Evolutionary conservation across 2,113 vertebrate genomes (phyloP).

Genomic region (Dendrocopos noguchii): DNA sequence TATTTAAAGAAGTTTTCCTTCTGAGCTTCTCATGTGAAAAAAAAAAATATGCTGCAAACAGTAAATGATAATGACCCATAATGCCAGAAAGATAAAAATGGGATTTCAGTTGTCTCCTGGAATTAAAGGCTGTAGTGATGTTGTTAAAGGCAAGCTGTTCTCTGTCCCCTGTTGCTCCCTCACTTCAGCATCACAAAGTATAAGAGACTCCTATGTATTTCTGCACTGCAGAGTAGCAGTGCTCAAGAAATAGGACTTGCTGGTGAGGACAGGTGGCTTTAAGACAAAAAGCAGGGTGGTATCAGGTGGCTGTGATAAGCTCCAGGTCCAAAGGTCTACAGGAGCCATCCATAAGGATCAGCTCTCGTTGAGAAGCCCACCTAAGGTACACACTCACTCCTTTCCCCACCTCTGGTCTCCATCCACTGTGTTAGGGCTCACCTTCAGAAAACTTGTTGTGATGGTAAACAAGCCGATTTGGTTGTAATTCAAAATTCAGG

Average conservation of each 20-base stretch:
- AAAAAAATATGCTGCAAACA: not conserved
- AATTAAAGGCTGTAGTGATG: not conserved
- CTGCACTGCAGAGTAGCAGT: not conserved
- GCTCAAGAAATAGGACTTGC: not conserved
- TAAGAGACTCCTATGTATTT: not conserved
- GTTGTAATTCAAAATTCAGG: not conserved
- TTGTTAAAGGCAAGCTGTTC: slow-evolving; percentile 20
- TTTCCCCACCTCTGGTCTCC: not conserved
- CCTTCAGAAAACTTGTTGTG: not conserved
- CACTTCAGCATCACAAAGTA: not conserved
- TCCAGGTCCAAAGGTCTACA: not conserved
- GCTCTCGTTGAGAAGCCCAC: not conserved
- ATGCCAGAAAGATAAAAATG: slow-evolving; percentile 22
- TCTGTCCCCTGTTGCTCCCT: not conserved
- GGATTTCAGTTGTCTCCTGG: slow-evolving; percentile 35
- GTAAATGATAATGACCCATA: slow-evolving; percentile 31
- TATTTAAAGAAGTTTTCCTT: slow-evolving; percentile 58
- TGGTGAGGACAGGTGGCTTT: not conserved
- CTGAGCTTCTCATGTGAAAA: not conserved
- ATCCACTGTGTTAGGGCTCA: not conserved
- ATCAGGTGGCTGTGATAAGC: not conserved
- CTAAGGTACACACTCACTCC: not conserved
- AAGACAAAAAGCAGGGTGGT: not conserved
- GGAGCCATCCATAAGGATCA: not conserved
- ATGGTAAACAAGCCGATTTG: not conserved